phyloP scores from a whole-genome alignment of 1,140 invertebrate species.

The Stegodyphus dumicola region DNA sequence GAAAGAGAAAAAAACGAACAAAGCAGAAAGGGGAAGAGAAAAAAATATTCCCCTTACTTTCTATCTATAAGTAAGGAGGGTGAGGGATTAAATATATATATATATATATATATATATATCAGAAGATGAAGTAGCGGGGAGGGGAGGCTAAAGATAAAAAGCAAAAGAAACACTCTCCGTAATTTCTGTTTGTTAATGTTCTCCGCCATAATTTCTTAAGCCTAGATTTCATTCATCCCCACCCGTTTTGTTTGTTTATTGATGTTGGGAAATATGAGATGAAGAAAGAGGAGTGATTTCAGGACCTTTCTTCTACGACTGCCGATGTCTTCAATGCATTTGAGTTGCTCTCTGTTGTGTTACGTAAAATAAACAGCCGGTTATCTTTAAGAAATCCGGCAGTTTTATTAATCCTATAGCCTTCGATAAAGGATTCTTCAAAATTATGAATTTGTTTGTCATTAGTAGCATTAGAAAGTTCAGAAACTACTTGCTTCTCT shows the following conservation, averaged over 20 bases:
- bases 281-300: too few species aligned
- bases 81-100: slow-evolving; percentile 11
- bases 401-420: too few species aligned
- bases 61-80: neutral
- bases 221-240: neutral
- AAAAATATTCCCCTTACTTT: slow-evolving; percentile 11
- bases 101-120: slow-evolving; percentile 20
- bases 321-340: too few species aligned
- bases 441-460: too few species aligned
- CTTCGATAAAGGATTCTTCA: too few species aligned
- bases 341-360: too few species aligned
- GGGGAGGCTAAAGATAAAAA: slow-evolving; percentile 20
- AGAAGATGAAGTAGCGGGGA: neutral
- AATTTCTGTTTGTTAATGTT: slow-evolving; percentile 55
- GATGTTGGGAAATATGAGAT: neutral
- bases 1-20: slow-evolving; percentile 27
- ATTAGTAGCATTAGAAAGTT: too few species aligned
- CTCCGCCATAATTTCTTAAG: slow-evolving; percentile 35
- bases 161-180: slow-evolving; percentile 32
- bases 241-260: neutral
- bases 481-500: too few species aligned
- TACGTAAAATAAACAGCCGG: too few species aligned
- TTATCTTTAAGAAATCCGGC: too few species aligned
- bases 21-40: neutral
- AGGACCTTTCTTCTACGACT: too few species aligned